phyloP scores from a whole-genome alignment of 2,888 invertebrate species.

The Neelides folsomi region DNA sequence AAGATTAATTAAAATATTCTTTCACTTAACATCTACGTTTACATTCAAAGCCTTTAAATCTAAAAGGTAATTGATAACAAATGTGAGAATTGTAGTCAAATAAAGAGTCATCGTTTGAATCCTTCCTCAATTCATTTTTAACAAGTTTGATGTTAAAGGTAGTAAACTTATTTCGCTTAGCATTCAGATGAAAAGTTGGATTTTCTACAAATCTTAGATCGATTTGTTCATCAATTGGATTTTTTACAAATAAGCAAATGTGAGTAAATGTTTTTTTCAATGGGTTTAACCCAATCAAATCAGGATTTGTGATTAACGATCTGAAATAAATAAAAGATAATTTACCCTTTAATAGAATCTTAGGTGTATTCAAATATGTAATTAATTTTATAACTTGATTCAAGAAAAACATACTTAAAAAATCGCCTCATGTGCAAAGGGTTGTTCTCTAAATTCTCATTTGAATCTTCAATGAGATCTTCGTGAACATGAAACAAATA shows the following conservation, averaged over 20 bases:
- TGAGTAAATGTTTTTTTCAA: slow-evolving; percentile 12
- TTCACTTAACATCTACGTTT: slow-evolving; percentile 20
- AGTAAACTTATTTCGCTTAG: slow-evolving; percentile 2
- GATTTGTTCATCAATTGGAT: slow-evolving; percentile 1
- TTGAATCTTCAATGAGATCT: slow-evolving; percentile 3
- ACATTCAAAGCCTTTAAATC: slow-evolving; percentile 24
- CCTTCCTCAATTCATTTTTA: not conserved
- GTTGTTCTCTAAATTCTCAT: not conserved
- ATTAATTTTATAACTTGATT: too few species aligned
- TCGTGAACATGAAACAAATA: slow-evolving; percentile 11
- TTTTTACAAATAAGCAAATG: slow-evolving; percentile 10
- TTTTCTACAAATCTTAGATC: not conserved
- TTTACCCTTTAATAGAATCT: not conserved
- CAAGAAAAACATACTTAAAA: slow-evolving; percentile 19
- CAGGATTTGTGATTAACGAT: slow-evolving; percentile 12
- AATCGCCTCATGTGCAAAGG: not conserved
- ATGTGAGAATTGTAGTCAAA: slow-evolving; percentile 19
- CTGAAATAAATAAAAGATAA: slow-evolving; percentile 6
- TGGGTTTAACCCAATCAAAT: slow-evolving; percentile 18
- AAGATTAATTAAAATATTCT: too few species aligned
- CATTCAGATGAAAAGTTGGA: not conserved
- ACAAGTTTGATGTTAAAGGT: not conserved
- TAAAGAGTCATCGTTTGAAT: slow-evolving; percentile 12
- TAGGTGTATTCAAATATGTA: too few species aligned
- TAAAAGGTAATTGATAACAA: slow-evolving; percentile 27